Conservation (phyloP, 2,888 invertebrate species). For the Lamproptera curius region DNA sequence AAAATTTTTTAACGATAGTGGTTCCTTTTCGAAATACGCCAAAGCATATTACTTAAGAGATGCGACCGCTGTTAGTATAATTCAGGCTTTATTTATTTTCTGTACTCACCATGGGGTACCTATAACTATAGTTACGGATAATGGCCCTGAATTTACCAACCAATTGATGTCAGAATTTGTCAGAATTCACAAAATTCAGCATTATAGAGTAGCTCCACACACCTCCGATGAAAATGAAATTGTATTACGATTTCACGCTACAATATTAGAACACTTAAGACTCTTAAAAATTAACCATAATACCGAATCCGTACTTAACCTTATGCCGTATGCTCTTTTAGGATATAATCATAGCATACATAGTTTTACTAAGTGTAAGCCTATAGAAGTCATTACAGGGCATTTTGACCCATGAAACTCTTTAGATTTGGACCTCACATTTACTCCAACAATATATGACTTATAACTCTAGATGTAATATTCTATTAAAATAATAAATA, state of each 20-base stretch:
- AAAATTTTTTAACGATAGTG: constrained; percentile 21
- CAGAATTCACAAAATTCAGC: background rate
- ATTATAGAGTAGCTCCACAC: no score
- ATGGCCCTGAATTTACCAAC: constrained; percentile 18
- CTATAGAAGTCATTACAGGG: background rate
- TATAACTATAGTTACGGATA: constrained; percentile 7
- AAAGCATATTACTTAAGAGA: constrained; percentile 15
- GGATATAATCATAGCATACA: background rate
- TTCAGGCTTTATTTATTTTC: constrained; percentile 9
- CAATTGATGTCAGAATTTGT: constrained; percentile 4
- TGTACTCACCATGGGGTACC: constrained; percentile 15
- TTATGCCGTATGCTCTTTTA: background rate
- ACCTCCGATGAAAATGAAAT: background rate
- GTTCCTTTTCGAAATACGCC: constrained; percentile 16
- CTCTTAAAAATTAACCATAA: background rate
- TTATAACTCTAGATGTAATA: no score
- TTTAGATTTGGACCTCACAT: background rate
- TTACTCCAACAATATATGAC: background rate
- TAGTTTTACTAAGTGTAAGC: background rate
- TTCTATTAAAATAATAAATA: no score
- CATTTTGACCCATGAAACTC: background rate
- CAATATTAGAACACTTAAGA: background rate
- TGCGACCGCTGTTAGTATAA: constrained; percentile 1
- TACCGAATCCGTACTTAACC: background rate
- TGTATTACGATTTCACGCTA: background rate